A percentile compares a stretch with the other conserved stretches of the same genome.
phyloP scores from a whole-genome alignment of 2,888 invertebrate genomes.

The Euplexia lucipara region DNA sequence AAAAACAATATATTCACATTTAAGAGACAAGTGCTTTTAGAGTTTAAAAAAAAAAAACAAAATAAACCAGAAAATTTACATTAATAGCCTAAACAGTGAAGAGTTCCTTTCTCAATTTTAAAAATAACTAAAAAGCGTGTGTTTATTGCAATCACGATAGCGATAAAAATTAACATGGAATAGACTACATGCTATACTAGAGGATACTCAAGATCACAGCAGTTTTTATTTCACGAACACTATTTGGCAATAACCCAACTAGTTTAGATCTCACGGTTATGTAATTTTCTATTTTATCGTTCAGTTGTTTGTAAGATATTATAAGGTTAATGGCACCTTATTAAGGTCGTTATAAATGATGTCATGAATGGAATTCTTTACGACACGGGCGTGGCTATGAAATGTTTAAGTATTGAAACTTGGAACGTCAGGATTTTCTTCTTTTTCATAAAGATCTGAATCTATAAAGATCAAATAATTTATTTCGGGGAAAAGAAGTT shows the following conservation, averaged over 20 bases:
- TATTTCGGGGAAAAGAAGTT: no score
- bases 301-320: slow-evolving; percentile 36
- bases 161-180: background rate
- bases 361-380: slow-evolving; percentile 63
- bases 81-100: slow-evolving; percentile 9
- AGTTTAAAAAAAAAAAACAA: no score
- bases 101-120: slow-evolving; percentile 7
- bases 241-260: slow-evolving; percentile 62
- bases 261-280: slow-evolving; percentile 39
- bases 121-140: slow-evolving; percentile 3
- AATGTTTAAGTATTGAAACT: slow-evolving; percentile 31
- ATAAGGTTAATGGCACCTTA: slow-evolving; percentile 61
- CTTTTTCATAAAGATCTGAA: no score
- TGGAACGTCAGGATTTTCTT: background rate
- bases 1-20: no score
- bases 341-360: slow-evolving; percentile 64
- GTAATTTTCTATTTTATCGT: slow-evolving; percentile 53
- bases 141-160: slow-evolving; percentile 3
- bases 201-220: slow-evolving; percentile 54
- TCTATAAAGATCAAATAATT: no score
- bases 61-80: no score
- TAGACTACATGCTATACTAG: slow-evolving; percentile 20
- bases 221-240: slow-evolving; percentile 23
- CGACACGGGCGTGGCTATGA: slow-evolving; percentile 49
- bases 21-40: no score